Evolutionary conservation across 2,888 invertebrate species (phyloP), one percentile per base, ranked within the genome.

Genomic region (Machimus rusticus): DNA sequence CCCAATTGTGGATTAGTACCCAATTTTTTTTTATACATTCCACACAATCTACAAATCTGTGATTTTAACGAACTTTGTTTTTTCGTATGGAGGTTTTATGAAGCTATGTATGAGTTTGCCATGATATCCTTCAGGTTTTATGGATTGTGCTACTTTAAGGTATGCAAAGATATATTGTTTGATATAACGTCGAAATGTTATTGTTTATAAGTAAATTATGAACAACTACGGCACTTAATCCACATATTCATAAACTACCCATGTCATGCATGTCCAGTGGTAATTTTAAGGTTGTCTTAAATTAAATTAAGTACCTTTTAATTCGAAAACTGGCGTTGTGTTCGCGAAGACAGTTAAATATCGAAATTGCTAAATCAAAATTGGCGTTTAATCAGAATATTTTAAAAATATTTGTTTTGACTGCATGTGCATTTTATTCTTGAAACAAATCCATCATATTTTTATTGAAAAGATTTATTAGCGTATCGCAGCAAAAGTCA

Each of bases 21-120:
- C 28, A 39, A 14, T 37, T 37, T 77, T 37, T 77, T 19, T 37
- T 37, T 78, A 23, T 5, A 5, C 78, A 78, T 78, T 78, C 78
- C 78, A 78, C 78, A 78, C 78, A 43, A 78, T 78, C 43, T 78
- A 39, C 37, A 46, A 78, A 78, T 34, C 78, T 78, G 78, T 78
- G 78, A 78, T 78, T 78, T 76, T 66, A 66, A 23, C 23, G 19
- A 66, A 66, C 19, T 66, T 66, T 66, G 66, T 12, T 66, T 66
- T 66, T 14, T 28, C 9, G 6, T 2, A 28, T 66, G 23, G 66
- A 66, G 66, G 66, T 23, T 66, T 23, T 12, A 9, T 14, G 14
- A 23, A 66, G 28, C 2, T 66, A n/a, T n/a, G n/a, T 28, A 23
- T 23, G 6, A 51, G 1, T n/a, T 51, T 66, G 14, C 66, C 1